Conservation (phyloP, 1,140 invertebrate species). For the Pseudomyrmex gracilis region DNA sequence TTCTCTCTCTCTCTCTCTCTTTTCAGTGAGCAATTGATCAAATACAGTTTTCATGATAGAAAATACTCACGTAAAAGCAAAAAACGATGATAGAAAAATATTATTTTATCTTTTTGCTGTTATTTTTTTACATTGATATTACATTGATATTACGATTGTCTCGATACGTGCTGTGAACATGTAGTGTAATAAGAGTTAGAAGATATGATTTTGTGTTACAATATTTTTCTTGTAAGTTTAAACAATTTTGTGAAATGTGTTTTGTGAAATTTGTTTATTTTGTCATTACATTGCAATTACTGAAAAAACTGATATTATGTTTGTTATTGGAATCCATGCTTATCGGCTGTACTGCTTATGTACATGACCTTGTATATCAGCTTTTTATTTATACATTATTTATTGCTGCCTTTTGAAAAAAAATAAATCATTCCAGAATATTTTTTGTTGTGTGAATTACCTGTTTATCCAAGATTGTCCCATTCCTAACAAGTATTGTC, state of each 20-base stretch:
- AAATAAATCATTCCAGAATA: slow-evolving; percentile 72
- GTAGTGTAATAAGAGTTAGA: slow-evolving; percentile 24
- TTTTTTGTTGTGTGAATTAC: slow-evolving; percentile 69
- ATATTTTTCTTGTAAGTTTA: slow-evolving; percentile 34
- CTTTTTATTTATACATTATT: slow-evolving; percentile 71
- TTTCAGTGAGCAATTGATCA: slow-evolving; percentile 9
- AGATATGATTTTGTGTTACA: slow-evolving; percentile 4
- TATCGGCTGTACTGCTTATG: slow-evolving; percentile 50
- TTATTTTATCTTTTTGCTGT: slow-evolving; percentile 14
- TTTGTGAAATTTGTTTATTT: slow-evolving; percentile 50
- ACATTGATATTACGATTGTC: not conserved
- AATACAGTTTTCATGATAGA: slow-evolving; percentile 5
- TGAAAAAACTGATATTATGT: slow-evolving; percentile 49
- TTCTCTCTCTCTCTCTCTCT: too few relatives aligned
- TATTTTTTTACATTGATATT: slow-evolving; percentile 9
- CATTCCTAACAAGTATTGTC: slow-evolving; percentile 41
- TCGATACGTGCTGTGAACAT: slow-evolving; percentile 46
- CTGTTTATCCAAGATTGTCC: slow-evolving; percentile 62
- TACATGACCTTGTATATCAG: slow-evolving; percentile 52
- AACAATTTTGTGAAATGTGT: slow-evolving; percentile 47
- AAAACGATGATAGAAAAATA: slow-evolving; percentile 6
- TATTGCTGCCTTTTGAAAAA: slow-evolving; percentile 70
- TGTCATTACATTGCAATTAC: slow-evolving; percentile 27
- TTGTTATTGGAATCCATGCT: slow-evolving; percentile 59
- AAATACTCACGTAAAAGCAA: slow-evolving; percentile 1